Conservation (phyloP, 2,888 invertebrate species). For the Diarsia rubi region DNA sequence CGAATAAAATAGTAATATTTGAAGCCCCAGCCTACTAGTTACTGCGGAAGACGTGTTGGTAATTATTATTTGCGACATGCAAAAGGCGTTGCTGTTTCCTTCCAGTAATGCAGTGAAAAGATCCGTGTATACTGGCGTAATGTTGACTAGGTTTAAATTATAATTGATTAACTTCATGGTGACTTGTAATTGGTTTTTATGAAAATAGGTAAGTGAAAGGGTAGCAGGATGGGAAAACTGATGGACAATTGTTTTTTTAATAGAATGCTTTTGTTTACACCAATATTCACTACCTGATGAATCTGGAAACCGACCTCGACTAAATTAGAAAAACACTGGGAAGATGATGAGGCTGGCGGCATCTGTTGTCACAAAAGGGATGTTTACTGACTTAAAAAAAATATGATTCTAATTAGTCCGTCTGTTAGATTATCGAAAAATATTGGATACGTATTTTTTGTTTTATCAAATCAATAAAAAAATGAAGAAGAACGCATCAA, state of each 20-base stretch:
- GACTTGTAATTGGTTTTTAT: not conserved
- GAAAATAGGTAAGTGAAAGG: not conserved
- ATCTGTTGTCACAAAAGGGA: too few relatives aligned
- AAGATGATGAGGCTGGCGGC: not conserved
- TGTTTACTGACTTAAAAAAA: too few relatives aligned
- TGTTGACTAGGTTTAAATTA: constrained; percentile 3
- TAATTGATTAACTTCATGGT: constrained; percentile 20
- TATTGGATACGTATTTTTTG: too few relatives aligned
- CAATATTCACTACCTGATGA: not conserved
- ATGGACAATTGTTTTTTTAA: not conserved
- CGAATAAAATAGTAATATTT: constrained; percentile 4
- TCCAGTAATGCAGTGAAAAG: constrained; percentile 32
- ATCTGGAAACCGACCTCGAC: not conserved
- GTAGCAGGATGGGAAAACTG: not conserved
- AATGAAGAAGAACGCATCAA: too few relatives aligned
- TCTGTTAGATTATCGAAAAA: too few relatives aligned
- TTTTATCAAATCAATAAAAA: too few relatives aligned
- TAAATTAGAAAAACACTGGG: not conserved
- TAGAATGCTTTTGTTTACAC: not conserved
- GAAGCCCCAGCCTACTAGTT: not conserved
- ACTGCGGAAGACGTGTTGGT: constrained; percentile 21
- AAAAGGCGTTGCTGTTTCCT: constrained; percentile 72
- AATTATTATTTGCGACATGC: constrained; percentile 73
- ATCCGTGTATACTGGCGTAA: constrained; percentile 19
- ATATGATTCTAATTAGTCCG: too few relatives aligned